Evolutionary conservation across 2,113 vertebrate species (phyloP).

Genomic region (Tetrao urogallus): DNA sequence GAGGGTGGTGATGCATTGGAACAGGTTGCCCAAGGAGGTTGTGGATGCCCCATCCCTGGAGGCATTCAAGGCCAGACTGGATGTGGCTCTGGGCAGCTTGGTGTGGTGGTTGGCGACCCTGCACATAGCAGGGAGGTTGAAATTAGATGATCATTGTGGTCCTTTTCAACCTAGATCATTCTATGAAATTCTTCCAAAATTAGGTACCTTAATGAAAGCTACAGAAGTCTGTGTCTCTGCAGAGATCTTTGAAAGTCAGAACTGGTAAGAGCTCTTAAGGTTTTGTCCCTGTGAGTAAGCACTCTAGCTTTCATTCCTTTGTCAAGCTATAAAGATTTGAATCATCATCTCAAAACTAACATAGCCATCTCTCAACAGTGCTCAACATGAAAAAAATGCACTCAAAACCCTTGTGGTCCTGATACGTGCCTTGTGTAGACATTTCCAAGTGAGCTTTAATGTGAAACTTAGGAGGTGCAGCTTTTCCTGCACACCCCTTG

Average conservation of each 20-base stretch:
- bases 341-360: neutral
- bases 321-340: neutral
- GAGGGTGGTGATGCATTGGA: no score
- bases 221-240: neutral
- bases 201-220: neutral
- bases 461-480: neutral
- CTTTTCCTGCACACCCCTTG: accelerated
- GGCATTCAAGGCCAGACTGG: no score
- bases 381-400: neutral
- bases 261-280: neutral
- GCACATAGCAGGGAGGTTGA: no score
- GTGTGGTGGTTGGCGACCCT: no score
- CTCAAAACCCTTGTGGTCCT: neutral
- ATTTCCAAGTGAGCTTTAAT: neutral
- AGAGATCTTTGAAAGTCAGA: neutral
- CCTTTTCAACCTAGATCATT: no score
- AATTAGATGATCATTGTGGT: no score
- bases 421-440: neutral
- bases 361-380: neutral
- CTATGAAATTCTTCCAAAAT: neutral
- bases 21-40: no score
- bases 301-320: neutral
- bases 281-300: neutral
- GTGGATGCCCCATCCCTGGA: no score
- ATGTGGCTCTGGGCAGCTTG: no score